Percentiles rank a stretch among this genome's conserved stretches.
Conservation (phyloP, 2,888 invertebrate species). For the Silvanus unidentatus region DNA sequence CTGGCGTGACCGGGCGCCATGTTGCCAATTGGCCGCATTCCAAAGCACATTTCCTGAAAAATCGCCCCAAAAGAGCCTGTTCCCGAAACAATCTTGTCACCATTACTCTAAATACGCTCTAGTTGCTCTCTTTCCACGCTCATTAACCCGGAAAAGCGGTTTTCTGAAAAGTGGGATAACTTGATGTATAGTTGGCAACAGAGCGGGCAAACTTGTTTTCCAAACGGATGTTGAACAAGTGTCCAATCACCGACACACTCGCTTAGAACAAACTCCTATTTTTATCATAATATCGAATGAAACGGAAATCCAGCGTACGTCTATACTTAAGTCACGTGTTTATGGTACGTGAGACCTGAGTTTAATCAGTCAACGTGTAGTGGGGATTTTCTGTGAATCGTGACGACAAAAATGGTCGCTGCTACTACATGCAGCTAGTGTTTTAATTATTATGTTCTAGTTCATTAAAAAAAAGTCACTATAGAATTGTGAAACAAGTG, state of each 20-base stretch:
- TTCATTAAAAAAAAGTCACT: neutral
- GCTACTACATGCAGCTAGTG: conserved; percentile 36
- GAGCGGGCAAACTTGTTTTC: conserved; percentile 63
- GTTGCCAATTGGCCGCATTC: conserved; percentile 59
- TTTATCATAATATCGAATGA: neutral
- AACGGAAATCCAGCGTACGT: neutral
- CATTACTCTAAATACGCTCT: neutral
- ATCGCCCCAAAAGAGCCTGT: neutral
- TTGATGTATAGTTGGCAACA: conserved; percentile 48
- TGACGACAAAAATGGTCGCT: conserved; percentile 49
- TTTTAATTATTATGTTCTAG: neutral
- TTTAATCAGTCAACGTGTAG: conserved; percentile 48
- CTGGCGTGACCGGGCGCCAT: conserved; percentile 70
- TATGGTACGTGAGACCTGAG: conserved; percentile 55
- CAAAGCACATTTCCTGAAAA: conserved; percentile 13
- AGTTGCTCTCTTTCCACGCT: neutral
- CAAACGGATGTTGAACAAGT: conserved; percentile 2
- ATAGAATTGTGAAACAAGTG: too few relatives aligned
- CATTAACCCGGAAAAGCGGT: neutral
- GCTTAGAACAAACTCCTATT: neutral
- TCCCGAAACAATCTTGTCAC: neutral
- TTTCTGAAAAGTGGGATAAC: conserved; percentile 26
- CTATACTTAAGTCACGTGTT: neutral
- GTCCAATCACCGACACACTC: neutral
- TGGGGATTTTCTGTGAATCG: conserved; percentile 49